phyloP scores from a whole-genome alignment of 2,113 vertebrate genomes.

The Dipodomys merriami region DNA sequence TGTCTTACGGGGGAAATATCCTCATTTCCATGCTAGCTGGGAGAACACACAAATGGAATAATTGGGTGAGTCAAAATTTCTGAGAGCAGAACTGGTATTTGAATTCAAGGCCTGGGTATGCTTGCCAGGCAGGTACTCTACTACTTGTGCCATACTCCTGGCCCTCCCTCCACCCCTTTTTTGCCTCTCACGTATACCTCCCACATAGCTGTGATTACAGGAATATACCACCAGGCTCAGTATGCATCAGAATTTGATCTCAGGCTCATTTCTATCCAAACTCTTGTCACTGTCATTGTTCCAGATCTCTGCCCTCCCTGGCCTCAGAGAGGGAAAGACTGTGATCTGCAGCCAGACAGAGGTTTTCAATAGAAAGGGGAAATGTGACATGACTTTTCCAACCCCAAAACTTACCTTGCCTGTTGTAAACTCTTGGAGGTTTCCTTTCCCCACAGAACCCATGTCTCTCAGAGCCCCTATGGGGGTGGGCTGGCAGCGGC shows the following conservation, averaged over 20 bases:
- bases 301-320: not conserved
- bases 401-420: not conserved
- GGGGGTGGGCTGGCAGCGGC: accelerated
- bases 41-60: not conserved
- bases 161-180: too few species aligned
- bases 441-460: not conserved
- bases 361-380: not conserved
- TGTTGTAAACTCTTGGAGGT: not conserved
- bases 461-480: not conserved
- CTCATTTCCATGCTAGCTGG: not conserved
- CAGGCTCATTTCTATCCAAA: not conserved
- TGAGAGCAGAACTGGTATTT: too few species aligned
- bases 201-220: too few species aligned
- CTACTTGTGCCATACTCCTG: too few species aligned
- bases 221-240: too few species aligned
- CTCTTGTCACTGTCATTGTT: not conserved
- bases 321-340: not conserved
- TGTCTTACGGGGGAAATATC: not conserved
- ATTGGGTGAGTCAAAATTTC: not conserved
- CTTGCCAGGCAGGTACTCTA: too few species aligned
- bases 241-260: not conserved
- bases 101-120: too few species aligned
- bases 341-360: not conserved
- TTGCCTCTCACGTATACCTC: too few species aligned
- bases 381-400: not conserved